phyloP scores from a whole-genome alignment of 2,888 invertebrate genomes.

The Bursaphelenchus okinawaensis region DNA sequence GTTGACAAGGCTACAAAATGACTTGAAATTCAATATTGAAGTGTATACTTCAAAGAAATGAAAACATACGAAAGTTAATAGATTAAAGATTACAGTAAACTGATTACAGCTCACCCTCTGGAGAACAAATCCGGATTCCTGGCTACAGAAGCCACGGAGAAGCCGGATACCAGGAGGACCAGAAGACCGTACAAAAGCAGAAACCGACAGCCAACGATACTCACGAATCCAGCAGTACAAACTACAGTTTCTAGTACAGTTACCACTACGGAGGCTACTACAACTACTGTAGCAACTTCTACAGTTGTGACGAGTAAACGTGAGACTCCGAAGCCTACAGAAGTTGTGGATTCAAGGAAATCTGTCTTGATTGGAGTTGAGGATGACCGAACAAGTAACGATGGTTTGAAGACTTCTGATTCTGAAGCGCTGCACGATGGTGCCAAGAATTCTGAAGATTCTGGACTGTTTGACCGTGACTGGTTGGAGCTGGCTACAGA shows the following conservation, averaged over 20 bases:
- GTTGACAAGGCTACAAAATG: too few species aligned
- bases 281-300: constrained; percentile 8
- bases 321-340: background rate
- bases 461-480: background rate
- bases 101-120: constrained; percentile 9
- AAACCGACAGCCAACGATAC: background rate
- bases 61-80: too few species aligned
- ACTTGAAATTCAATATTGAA: too few species aligned
- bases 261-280: too few species aligned
- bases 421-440: too few species aligned
- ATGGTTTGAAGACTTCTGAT: too few species aligned
- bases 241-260: background rate
- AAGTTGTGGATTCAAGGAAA: background rate
- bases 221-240: constrained; percentile 8
- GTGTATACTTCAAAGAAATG: too few species aligned
- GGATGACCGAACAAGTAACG: background rate
- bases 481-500: constrained; percentile 4
- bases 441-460: background rate
- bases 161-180: background rate
- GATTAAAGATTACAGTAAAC: too few species aligned
- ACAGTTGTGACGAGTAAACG: background rate
- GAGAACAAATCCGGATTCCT: background rate
- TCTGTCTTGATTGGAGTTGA: background rate
- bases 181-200: background rate
- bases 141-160: background rate